Evolutionary conservation across 2,888 invertebrate genomes (phyloP), one percentile per base, ranked within the genome.

Genomic region (Apamea monoglypha): DNA sequence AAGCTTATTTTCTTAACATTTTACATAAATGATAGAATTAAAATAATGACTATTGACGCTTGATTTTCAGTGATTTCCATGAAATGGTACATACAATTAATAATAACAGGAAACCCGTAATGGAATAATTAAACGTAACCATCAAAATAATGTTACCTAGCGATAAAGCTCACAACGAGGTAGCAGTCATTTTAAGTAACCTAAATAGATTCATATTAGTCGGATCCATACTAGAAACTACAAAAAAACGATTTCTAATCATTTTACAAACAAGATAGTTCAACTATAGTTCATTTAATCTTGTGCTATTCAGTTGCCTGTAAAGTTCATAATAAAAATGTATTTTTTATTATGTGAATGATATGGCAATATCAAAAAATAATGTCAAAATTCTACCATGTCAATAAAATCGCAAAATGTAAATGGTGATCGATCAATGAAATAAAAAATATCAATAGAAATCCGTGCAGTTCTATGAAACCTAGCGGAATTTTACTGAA

Each of bases 321-420:
- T 3, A 32, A 16, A 4, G 5, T 59, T 59, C n/a, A 59, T 59
- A 5, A 59, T 14, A 59, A n/a, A 59, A n/a, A n/a, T n/a, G n/a
- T 56, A 59, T n/a, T 3, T 18, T 32, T 32, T 63, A 32, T 16
- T 29, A 7, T 0, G 7, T 32, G 25, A 61, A 8, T 25, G 10
- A 0, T 14, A 44, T 63, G 76, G 83, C 21, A 85, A 63, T 50
- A 76, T 18, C 2, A 4, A 25, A 16, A 0, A 4, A n/a, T 25
- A 70, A 32, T 69, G 83, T 83, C 83, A 78, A 78, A 78, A 67
- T 74, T 63, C 69, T 86, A 86, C 87, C 70, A 86, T 83, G 75
- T 83, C 79, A 84, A 87, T 84, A 76, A 70, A 74, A 67, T 53
- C 63, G 36, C 16, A 44, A 74, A 67, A n/a, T 4, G 2, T 74